Evolutionary conservation across 2,113 vertebrate genomes (phyloP).

Genomic region (Vulpes ferrilata): DNA sequence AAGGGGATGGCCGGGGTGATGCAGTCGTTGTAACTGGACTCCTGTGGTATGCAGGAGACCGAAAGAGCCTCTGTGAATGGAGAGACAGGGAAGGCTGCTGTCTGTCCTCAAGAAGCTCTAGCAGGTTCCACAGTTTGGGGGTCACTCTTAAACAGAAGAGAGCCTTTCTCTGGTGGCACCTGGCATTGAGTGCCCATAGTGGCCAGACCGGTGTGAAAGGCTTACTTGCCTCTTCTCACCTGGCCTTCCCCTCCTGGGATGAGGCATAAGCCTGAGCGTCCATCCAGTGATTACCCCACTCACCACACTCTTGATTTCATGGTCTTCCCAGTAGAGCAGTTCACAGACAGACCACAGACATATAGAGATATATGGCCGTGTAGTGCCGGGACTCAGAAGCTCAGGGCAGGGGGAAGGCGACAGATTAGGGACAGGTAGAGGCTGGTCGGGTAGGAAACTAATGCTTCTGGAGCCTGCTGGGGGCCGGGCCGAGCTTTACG

Average conservation of each 20-base stretch:
- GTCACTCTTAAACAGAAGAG: neutral
- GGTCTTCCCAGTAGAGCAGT: neutral
- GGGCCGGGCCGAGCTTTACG: neutral
- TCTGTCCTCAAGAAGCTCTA: neutral
- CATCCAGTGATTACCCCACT: neutral
- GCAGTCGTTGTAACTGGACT: neutral
- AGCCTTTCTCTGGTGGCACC: neutral
- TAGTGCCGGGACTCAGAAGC: neutral
- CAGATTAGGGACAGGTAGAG: neutral
- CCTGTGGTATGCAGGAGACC: neutral
- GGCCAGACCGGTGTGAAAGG: neutral
- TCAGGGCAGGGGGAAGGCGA: neutral
- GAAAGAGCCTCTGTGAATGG: neutral
- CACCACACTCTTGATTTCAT: neutral
- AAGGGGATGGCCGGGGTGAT: neutral
- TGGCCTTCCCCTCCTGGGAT: too few relatives aligned
- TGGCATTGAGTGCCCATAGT: rapidly evolving
- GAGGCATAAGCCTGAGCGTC: neutral
- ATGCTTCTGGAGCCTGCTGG: neutral
- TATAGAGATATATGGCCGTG: neutral
- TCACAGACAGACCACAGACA: neutral
- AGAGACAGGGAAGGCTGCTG: neutral
- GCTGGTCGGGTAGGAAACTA: neutral
- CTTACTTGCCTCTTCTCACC: neutral
- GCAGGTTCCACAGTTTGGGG: neutral